Evolutionary conservation across 2,888 invertebrate genomes (phyloP).

Genomic region (Notocelia uddmanniana): DNA sequence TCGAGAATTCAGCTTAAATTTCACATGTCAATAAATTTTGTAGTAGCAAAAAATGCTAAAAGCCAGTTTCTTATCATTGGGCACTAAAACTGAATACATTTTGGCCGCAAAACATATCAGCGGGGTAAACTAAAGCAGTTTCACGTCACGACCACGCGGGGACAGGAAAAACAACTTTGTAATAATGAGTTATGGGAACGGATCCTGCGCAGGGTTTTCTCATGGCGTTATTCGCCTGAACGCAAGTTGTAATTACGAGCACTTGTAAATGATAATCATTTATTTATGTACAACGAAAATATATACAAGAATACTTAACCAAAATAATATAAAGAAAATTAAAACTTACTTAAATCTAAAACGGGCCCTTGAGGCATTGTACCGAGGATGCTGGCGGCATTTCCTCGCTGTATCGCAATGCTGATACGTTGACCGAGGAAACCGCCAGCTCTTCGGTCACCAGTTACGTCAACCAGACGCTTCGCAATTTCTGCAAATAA

Average conservation of each 20-base stretch:
- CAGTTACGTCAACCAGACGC: no score
- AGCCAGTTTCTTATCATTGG: slow-evolving; percentile 22
- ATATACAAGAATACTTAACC: no score
- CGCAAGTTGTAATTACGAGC: slow-evolving; percentile 51
- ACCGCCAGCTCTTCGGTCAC: no score
- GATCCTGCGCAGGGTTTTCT: slow-evolving; percentile 51
- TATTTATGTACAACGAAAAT: no score
- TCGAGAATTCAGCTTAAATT: slow-evolving; percentile 1
- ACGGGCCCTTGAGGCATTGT: no score
- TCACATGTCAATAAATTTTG: slow-evolving; percentile 34
- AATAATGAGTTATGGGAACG: slow-evolving; percentile 71
- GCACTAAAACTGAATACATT: slow-evolving; percentile 39
- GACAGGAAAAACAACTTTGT: slow-evolving; percentile 69
- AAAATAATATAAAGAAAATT: no score
- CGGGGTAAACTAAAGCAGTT: slow-evolving; percentile 52
- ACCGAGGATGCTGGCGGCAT: no score
- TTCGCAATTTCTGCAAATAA: no score
- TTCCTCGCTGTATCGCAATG: no score
- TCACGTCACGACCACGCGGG: slow-evolving; percentile 56
- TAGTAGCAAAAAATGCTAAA: slow-evolving; percentile 27
- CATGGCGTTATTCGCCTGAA: slow-evolving; percentile 50
- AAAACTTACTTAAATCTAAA: no score
- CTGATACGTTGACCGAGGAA: no score
- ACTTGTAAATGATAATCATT: no score
- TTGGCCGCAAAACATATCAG: slow-evolving; percentile 45